Percentiles rank a stretch among this genome's conserved stretches.
phyloP scores from a whole-genome alignment of 2,797 vertebrate species.

The Sciurus carolinensis region DNA sequence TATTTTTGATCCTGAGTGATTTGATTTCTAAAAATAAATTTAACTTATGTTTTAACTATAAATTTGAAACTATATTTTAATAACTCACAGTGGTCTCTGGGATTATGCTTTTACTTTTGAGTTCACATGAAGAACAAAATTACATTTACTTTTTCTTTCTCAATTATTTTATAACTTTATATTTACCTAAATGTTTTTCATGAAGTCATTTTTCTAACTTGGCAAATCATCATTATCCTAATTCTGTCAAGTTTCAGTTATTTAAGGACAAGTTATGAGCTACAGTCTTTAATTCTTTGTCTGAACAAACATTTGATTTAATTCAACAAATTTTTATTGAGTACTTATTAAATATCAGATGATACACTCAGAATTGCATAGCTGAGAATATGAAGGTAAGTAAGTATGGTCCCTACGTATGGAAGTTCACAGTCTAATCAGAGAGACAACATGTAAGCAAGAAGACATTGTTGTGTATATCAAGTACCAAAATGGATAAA shows the following conservation, averaged over 20 bases:
- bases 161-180: slow-evolving; percentile 48
- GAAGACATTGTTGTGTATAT: not conserved
- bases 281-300: slow-evolving; percentile 40
- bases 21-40: slow-evolving; percentile 53
- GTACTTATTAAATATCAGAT: slow-evolving; percentile 42
- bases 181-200: not conserved
- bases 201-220: slow-evolving; percentile 57
- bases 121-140: slow-evolving; percentile 33
- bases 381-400: slow-evolving; percentile 35
- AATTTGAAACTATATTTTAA: slow-evolving; percentile 62
- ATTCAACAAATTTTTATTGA: slow-evolving; percentile 47
- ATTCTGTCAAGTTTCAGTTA: slow-evolving; percentile 53
- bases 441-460: not conserved
- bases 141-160: slow-evolving; percentile 37
- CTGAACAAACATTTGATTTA: slow-evolving; percentile 68
- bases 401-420: not conserved
- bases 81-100: not conserved
- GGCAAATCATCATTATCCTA: slow-evolving; percentile 38
- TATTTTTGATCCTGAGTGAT: slow-evolving; percentile 54
- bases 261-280: slow-evolving; percentile 51
- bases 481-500: not conserved
- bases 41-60: slow-evolving; percentile 67
- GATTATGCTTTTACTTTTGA: slow-evolving; percentile 9
- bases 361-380: slow-evolving; percentile 27
- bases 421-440: slow-evolving; percentile 22